Percentiles rank a stretch among this genome's conserved stretches.
These are phyloP conservation scores for Corbicula japonica DNA, from an alignment of 2,888 invertebrate genomes.

Conservation along the genomic window DNA sequence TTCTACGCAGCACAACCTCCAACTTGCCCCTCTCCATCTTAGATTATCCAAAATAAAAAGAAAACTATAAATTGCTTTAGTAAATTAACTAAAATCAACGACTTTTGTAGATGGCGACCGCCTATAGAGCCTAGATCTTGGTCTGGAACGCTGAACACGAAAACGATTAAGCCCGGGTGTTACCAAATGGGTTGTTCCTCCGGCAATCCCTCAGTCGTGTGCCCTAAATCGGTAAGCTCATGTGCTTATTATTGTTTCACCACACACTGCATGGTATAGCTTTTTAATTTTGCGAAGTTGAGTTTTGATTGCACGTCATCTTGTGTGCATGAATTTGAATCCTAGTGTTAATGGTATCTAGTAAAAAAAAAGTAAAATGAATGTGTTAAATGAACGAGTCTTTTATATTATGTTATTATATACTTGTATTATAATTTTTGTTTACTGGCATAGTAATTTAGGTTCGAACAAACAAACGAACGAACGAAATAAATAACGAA, in stretches of 20 bases:
- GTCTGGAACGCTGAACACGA: slow-evolving; percentile 53
- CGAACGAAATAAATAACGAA: no score
- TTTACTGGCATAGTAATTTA: no score
- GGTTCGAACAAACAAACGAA: no score
- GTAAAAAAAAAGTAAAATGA: no score
- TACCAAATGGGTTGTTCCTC: slow-evolving; percentile 63
- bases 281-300: not conserved
- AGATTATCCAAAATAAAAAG: not conserved
- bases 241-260: not conserved
- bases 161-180: slow-evolving; percentile 62
- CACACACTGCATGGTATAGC: not conserved
- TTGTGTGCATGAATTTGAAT: no score
- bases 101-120: slow-evolving; percentile 52
- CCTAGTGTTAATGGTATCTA: no score
- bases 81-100: not conserved
- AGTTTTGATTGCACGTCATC: not conserved
- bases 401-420: no score
- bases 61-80: not conserved
- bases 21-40: no score
- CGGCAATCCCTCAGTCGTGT: slow-evolving; percentile 60
- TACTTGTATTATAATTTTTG: no score
- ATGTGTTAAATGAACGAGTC: no score
- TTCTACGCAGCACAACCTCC: no score
- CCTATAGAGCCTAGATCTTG: slow-evolving; percentile 57
- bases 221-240: slow-evolving; percentile 65